Base-by-base conservation (phyloP, 1,140 invertebrate species). In the Stratiolaelaps scimitus region DNA sequence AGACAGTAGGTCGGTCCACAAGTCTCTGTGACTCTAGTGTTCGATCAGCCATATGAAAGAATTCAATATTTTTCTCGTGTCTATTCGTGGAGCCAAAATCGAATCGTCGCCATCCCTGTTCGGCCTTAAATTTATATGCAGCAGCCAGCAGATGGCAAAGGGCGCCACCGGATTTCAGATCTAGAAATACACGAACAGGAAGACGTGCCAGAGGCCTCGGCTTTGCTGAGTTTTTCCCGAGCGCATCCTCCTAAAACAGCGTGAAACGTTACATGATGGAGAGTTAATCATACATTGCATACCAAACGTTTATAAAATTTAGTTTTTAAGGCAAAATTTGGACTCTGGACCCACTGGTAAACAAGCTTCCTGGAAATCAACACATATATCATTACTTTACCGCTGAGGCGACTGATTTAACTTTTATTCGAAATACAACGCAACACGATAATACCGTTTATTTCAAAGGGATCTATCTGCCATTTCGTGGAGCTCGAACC, bases 121-220 rank as follows among this genome's bases (percentile, higher is more conserved):
- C 92, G 76, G 84, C 85, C 76, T 93, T 93, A 78, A 92, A 96
- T 73, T 88, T 90, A 80, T 88, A 96, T 72, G 92, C 91, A 68
- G 89, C 87, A 71, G 87, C 84, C 70, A 97, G 81, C 73, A 96
- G 90, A 69, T 92, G 88, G 79, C 91, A 95, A 23, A 96, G 78
- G 7, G 87, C 84, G 46, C 92, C 92, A 64, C 88, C 86, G 65
- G 89, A 83, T 78, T 94, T 94, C 75, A 96, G 92, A 78, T 96
- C 92, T 75, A 95, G 79, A 75, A 96, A 96, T 76, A 60, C 53
- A 19, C 20, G 17, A 1, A 60, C 23, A 15, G 53, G 53, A 17
- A 60, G 34, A 60, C 53, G 53, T 19, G 53, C 53, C 23, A 60
- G 20, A 29, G 53, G 53, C 53, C 53, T 26, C 4, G 53, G 53